Conservation (phyloP, 2,888 invertebrate species). For the Clitarchus hookeri region DNA sequence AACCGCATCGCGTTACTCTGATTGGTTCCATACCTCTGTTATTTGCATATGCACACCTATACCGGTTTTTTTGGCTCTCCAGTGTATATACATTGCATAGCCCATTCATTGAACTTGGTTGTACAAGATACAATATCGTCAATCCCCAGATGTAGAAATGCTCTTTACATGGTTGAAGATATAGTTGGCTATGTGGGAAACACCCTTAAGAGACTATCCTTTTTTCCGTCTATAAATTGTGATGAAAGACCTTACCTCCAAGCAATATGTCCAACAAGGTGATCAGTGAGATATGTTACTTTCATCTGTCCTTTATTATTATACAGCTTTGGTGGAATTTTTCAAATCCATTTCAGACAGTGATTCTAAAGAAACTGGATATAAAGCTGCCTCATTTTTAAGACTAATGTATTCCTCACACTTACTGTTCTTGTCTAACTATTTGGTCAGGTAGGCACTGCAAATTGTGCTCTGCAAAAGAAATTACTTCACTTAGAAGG, state of each 20-base stretch:
- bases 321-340: neutral
- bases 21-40: too few relatives aligned
- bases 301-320: neutral
- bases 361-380: conserved; percentile 10
- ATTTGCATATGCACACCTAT: too few relatives aligned
- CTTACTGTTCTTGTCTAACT: conserved; percentile 24
- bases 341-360: neutral
- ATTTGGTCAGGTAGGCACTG: conserved; percentile 24
- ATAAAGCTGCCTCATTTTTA: conserved; percentile 29
- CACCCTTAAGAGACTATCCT: conserved; percentile 19
- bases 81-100: conserved; percentile 18
- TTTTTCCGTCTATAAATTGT: conserved; percentile 15
- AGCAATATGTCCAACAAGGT: neutral
- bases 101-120: conserved; percentile 26
- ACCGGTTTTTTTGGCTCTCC: too few relatives aligned
- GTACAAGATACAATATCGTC: conserved; percentile 16
- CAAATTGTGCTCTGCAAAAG: conserved; percentile 22
- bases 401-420: conserved; percentile 17
- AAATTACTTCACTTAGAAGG: neutral
- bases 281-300: neutral
- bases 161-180: neutral
- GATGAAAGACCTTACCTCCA: neutral
- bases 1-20: too few relatives aligned
- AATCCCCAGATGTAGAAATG: conserved; percentile 11
- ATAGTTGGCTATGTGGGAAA: conserved; percentile 11